These are phyloP conservation scores for Prunella strophiata DNA, from an alignment of 2,797 vertebrate species.

Conservation along the genomic window DNA sequence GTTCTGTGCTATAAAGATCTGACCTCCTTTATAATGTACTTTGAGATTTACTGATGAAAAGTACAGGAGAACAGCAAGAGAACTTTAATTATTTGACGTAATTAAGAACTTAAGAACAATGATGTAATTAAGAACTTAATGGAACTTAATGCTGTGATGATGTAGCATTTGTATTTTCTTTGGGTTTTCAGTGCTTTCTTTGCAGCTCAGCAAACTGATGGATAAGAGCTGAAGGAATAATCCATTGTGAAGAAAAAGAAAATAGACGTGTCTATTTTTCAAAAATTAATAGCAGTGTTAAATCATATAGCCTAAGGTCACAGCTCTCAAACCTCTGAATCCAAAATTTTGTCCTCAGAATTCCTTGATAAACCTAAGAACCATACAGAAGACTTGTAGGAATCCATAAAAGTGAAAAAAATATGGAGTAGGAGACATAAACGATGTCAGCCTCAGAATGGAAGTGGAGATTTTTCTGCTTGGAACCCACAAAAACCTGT, in stretches of 20 bases:
- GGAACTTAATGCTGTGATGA: neutral
- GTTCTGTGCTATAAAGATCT: neutral
- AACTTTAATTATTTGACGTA: neutral
- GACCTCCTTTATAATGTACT: neutral
- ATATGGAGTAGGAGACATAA: neutral
- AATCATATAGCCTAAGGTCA: neutral
- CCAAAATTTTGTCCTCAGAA: neutral
- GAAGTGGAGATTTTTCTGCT: neutral
- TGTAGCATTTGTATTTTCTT: neutral
- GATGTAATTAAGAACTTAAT: neutral
- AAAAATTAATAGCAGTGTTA: neutral
- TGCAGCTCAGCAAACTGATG: neutral
- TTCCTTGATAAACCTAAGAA: neutral
- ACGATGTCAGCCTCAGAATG: accelerated
- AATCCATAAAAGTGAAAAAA: neutral
- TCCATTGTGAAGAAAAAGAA: neutral
- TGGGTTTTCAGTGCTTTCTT: neutral
- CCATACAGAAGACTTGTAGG: neutral
- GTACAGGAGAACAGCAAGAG: neutral
- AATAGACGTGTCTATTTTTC: neutral
- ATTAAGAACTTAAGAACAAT: neutral
- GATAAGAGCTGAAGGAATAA: neutral
- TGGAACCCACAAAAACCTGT: neutral
- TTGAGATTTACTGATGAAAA: neutral
- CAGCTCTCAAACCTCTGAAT: neutral